Conservation (phyloP, 2,797 vertebrate genomes). For the Betta splendens region DNA sequence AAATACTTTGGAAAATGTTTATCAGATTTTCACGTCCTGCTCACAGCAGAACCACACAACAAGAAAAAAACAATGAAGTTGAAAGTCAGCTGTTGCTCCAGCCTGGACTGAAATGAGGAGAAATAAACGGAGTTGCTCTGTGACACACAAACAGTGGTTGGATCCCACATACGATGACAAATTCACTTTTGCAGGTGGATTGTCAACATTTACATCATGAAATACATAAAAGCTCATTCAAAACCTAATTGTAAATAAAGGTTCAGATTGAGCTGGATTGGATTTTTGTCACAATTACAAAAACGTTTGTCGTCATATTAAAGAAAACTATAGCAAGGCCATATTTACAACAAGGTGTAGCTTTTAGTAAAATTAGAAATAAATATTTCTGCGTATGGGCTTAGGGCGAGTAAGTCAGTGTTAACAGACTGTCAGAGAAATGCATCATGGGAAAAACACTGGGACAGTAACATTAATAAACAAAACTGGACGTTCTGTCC, state of each 20-base stretch:
- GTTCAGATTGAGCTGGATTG: background rate
- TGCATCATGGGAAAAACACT: slow-evolving; percentile 8
- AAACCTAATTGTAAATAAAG: slow-evolving; percentile 11
- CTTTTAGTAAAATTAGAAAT: slow-evolving; percentile 78
- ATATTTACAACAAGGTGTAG: slow-evolving; percentile 67
- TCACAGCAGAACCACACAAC: slow-evolving; percentile 30
- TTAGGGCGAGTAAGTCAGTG: slow-evolving; percentile 12
- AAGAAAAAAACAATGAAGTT: slow-evolving; percentile 18
- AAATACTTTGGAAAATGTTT: slow-evolving; percentile 31
- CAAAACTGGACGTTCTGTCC: slow-evolving; percentile 7
- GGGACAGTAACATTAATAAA: slow-evolving; percentile 12
- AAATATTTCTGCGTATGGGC: slow-evolving; percentile 79
- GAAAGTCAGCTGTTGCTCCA: slow-evolving; percentile 12
- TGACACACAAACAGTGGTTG: slow-evolving; percentile 33
- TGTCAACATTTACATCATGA: slow-evolving; percentile 35
- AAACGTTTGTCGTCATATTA: slow-evolving; percentile 29
- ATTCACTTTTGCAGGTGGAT: slow-evolving; percentile 19
- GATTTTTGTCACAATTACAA: slow-evolving; percentile 42
- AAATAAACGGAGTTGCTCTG: background rate
- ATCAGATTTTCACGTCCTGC: slow-evolving; percentile 34
- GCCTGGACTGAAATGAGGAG: slow-evolving; percentile 11
- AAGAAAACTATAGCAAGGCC: slow-evolving; percentile 60
- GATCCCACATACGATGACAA: slow-evolving; percentile 15
- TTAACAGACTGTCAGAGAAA: slow-evolving; percentile 17
- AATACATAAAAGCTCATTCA: slow-evolving; percentile 6